Base-by-base conservation (phyloP, 2,888 invertebrate species). In the Phalera bucephala region DNA sequence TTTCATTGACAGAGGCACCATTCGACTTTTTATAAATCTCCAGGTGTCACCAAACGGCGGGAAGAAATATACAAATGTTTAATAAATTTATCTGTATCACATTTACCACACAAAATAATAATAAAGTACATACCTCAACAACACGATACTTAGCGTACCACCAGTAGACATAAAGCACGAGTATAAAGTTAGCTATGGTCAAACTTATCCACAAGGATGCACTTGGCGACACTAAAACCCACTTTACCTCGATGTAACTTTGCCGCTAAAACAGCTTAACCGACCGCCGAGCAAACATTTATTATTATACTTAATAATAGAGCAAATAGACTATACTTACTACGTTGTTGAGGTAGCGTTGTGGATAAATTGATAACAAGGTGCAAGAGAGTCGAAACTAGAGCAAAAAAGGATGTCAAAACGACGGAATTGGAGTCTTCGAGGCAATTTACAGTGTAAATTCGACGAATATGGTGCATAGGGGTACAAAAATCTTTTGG, bases 171-270 rank as follows among this genome's bases (percentile, higher is more conserved):
- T 72, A 75, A 78, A 75, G 65, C 62, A 63, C 47, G 53, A 81
- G 78, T 76, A 73, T 64, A 68, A 80, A 83, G 81, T 81, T 82
- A 50, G 58, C 55, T 68, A 76, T 72, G 77, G 80, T 72, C 70
- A 67, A 83, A 83, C 64, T 83, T 82, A 63, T 52, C 63, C 63
- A 55, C 70, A 72, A 74, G 72, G 68, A 77, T 80, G 77, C 82
- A 81, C 75, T 70, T 57, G 66, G 68, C 68, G 75, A 75, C 69
- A 76, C 69, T 80, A 78, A 81, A 77, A 64, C 66, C 67, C 74
- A 80, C 74, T 81, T 69, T 68, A 67, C 70, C 59, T 63, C 63
- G 63, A 66, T 74, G 71, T 73, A 77, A 80, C 73, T 84, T 78
- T 63, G 52, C 58, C 64, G 59, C 67, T 78, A 67, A 78, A 74